Evolutionary conservation across 2,888 invertebrate species (phyloP).

Genomic region (Allolobophora icterica): DNA sequence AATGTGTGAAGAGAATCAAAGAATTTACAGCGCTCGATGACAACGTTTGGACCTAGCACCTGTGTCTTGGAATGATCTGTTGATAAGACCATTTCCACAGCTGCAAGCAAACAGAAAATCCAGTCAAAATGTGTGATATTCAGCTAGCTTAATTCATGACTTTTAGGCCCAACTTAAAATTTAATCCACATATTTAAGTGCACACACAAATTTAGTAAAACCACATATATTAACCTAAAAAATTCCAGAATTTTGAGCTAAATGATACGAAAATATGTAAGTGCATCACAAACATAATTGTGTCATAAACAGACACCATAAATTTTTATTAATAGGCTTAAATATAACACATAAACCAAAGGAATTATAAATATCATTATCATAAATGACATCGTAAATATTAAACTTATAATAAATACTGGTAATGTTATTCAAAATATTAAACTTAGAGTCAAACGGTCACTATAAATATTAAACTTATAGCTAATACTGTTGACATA

Average conservation of each 20-base stretch:
- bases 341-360: neutral
- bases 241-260: neutral
- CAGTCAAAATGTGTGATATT: neutral
- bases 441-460: neutral
- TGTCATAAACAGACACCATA: neutral
- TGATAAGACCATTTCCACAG: neutral
- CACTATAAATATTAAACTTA: neutral
- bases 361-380: conserved; percentile 7
- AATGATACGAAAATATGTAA: neutral
- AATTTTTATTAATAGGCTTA: neutral
- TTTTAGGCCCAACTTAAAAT: neutral
- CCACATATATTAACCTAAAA: neutral
- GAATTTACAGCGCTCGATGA: neutral
- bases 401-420: neutral
- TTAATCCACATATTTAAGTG: neutral
- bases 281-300: neutral
- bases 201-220: neutral
- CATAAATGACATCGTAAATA: neutral
- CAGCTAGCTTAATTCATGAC: neutral
- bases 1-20: neutral
- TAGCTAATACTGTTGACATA: too few relatives aligned
- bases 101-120: neutral
- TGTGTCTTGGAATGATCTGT: neutral
- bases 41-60: neutral
- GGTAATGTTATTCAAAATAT: neutral